Evolutionary conservation across 2,888 invertebrate genomes (phyloP), one percentile per base, ranked within the genome.

Genomic region (Plagodis dolabraria): DNA sequence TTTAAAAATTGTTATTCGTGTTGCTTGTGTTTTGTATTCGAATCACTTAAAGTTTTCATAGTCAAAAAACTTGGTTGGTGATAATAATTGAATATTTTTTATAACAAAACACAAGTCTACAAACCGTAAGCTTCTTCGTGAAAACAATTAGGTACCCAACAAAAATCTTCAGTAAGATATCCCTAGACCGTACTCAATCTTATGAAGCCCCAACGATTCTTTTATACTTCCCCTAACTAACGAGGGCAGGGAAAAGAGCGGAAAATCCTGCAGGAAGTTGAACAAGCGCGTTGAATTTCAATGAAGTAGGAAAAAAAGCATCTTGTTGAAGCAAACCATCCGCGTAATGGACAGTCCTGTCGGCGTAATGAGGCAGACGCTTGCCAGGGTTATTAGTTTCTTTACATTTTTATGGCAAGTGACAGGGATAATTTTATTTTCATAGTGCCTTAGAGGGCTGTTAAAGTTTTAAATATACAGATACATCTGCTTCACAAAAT

Each of bases 191-290:
- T 58, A 49, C 53, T 53, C 70, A 80, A 80, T 82, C 74, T 74
- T 74, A 49, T 71, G 77, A 80, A 81, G 67, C 79, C 81, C 52
- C 64, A 47, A 33, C 64, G 63, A 64, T 69, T 65, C 68, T 63
- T 68, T 64, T 58, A 57, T 62, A 55, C 46, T 50, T 22, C 12
- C 53, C 33, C 46, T 60, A 60, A 12, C 46, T 60, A 60, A 55
- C 60, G 51, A 60, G 60, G 55, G 49, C 34, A 22, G 35, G 43
- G 46, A 59, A 76, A 75, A 72, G 63, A 64, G 74, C 72, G 76
- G 79, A 73, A 79, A 81, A 77, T 71, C 70, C 65, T 62, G 56
- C 47, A 70, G 60, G 71, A 62, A 60, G 63, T 61, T 56, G 62
- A 60, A 50, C 56, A 60, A 59, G 63, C 52, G 61, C 53, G 45